Conservation (phyloP, 2,113 vertebrate genomes). For the Oryzias curvinotus region DNA sequence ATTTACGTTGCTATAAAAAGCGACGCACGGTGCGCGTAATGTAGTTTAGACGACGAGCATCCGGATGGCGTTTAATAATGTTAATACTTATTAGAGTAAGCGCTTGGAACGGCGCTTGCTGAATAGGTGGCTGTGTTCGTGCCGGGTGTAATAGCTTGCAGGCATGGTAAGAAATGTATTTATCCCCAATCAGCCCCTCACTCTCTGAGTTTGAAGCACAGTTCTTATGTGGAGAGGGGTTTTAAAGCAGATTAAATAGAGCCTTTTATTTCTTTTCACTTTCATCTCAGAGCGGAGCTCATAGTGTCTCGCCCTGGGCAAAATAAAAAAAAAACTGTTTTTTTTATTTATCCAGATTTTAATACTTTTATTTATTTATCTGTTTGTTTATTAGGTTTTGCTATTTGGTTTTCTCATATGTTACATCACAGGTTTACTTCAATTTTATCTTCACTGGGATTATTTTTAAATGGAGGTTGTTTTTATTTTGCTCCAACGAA, state of each 20-base stretch:
- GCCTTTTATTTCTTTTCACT: constrained; percentile 98
- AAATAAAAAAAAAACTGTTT: constrained; percentile 75
- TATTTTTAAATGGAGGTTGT: constrained; percentile 37
- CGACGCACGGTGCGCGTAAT: constrained; percentile 76
- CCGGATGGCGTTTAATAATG: constrained; percentile 95
- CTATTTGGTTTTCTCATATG: constrained; percentile 63
- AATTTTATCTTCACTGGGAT: constrained; percentile 57
- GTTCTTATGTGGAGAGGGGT: constrained; percentile 92
- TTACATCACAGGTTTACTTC: constrained; percentile 68
- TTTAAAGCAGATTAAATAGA: constrained; percentile 99
- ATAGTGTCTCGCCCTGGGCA: constrained; percentile 90
- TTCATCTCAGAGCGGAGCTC: constrained; percentile 98
- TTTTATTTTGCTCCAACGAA: constrained; percentile 23
- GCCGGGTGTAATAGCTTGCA: constrained; percentile 92
- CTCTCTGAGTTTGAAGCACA: constrained; percentile 90
- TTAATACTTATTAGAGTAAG: constrained; percentile 97
- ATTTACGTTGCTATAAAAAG: constrained; percentile 84
- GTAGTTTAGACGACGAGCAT: constrained; percentile 84
- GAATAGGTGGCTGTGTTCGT: constrained; percentile 91
- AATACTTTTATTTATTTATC: constrained; percentile 81
- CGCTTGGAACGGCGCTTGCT: constrained; percentile 88
- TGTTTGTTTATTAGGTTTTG: constrained; percentile 76
- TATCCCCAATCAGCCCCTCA: constrained; percentile 95
- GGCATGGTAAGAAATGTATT: constrained; percentile 95
- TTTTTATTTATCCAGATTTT: constrained; percentile 80